Conservation (phyloP, 2,888 invertebrate species). For the Mylabris sibirica region DNA sequence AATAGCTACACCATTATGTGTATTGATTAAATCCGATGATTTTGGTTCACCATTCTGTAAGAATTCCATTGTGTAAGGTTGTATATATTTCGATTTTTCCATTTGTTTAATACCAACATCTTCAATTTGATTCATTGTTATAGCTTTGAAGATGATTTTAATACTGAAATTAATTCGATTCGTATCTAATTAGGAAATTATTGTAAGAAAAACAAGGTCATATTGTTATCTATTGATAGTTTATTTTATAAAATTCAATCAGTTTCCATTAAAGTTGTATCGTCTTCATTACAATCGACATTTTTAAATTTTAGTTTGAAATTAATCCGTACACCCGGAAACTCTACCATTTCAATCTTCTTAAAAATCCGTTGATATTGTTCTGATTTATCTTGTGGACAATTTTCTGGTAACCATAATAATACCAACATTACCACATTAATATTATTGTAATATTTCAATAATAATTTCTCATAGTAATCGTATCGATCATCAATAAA, state of each 20-base stretch:
- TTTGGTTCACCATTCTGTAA: conserved; percentile 78
- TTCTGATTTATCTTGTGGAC: not conserved
- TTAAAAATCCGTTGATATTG: not conserved
- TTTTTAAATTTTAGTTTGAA: not conserved
- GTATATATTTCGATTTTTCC: conserved; percentile 68
- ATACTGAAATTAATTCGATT: not conserved
- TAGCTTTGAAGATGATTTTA: not conserved
- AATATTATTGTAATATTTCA: not conserved
- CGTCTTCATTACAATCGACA: too few species aligned
- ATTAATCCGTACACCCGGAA: not conserved
- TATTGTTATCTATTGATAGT: too few species aligned
- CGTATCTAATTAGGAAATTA: not conserved
- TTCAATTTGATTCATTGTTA: conserved; percentile 58
- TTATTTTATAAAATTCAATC: too few species aligned
- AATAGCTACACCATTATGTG: conserved; percentile 87
- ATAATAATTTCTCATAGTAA: not conserved
- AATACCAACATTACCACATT: not conserved
- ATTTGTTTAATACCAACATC: conserved; percentile 59
- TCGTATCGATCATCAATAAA: not conserved
- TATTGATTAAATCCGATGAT: conserved; percentile 82
- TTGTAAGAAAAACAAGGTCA: too few species aligned
- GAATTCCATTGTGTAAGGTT: conserved; percentile 77
- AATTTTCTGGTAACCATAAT: not conserved
- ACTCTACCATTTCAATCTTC: not conserved
- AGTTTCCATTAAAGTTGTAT: too few species aligned